These are phyloP conservation scores for Myocastor coypus DNA, from an alignment of 2,113 vertebrate species.

Conservation along the genomic window DNA sequence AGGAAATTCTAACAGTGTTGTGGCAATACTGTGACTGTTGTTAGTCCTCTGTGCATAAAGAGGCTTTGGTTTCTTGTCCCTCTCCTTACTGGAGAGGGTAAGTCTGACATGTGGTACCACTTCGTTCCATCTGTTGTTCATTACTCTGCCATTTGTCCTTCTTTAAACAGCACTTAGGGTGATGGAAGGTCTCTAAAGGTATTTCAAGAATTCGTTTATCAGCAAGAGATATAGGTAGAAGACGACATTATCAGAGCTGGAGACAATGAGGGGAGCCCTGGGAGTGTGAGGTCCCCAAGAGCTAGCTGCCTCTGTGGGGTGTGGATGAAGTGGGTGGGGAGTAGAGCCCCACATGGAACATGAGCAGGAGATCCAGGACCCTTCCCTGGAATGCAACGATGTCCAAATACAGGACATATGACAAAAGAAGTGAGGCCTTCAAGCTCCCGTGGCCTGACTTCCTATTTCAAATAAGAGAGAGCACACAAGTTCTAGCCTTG, in stretches of 20 bases:
- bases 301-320: neutral
- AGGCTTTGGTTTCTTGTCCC: neutral
- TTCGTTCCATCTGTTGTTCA: constrained; percentile 77
- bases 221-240: constrained; percentile 50
- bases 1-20: neutral
- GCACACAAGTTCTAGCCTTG: neutral
- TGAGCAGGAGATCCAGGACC: neutral
- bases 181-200: constrained; percentile 63
- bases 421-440: neutral
- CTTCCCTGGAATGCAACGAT: neutral
- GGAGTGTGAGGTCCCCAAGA: neutral
- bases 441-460: neutral
- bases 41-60: neutral
- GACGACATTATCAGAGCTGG: constrained; percentile 30
- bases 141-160: constrained; percentile 74
- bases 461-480: neutral
- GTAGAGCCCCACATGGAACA: neutral
- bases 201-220: constrained; percentile 76
- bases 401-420: neutral
- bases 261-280: neutral
- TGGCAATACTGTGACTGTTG: neutral
- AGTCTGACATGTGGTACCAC: constrained; percentile 69
- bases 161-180: constrained; percentile 71
- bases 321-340: neutral
- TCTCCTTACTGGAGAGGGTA: constrained; percentile 63